These are phyloP conservation scores for Montipora foliosa DNA, from an alignment of 64 coral and sea anemone species.

Conservation along the genomic window DNA sequence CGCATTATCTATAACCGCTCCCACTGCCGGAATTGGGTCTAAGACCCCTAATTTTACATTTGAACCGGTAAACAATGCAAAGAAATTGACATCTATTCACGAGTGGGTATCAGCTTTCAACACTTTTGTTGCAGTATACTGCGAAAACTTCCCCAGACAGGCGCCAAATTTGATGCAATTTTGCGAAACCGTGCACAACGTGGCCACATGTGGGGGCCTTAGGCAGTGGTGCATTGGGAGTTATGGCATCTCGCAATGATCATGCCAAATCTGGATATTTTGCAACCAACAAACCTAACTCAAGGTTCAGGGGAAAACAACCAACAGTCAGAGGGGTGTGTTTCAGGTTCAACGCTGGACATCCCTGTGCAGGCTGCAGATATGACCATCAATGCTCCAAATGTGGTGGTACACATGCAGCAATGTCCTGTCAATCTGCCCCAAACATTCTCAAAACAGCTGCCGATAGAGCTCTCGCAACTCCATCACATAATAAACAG, in stretches of 20 bases:
- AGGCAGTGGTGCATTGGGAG: slow-evolving; percentile 14
- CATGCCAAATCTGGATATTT: slow-evolving; percentile 3
- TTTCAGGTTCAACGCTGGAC: slow-evolving; percentile 15
- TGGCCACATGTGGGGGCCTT: slow-evolving; percentile 15
- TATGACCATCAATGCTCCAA: slow-evolving; percentile 28
- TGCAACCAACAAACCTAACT: background rate
- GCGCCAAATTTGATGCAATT: too few relatives aligned
- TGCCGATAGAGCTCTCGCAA: too few relatives aligned
- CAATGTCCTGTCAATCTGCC: background rate
- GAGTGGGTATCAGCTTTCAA: slow-evolving; percentile 16
- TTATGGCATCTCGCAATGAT: slow-evolving; percentile 8
- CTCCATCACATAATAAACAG: too few relatives aligned
- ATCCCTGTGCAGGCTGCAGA: background rate
- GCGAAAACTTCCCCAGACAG: slow-evolving; percentile 7
- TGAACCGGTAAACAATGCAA: slow-evolving; percentile 1
- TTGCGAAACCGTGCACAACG: slow-evolving; percentile 9
- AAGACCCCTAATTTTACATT: background rate
- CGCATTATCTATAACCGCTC: background rate
- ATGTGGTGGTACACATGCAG: background rate
- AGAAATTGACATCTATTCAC: background rate
- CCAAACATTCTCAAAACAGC: background rate
- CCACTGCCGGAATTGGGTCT: background rate
- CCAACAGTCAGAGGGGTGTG: background rate
- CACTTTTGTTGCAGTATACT: slow-evolving; percentile 20
- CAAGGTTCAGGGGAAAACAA: slow-evolving; percentile 17